Evolutionary conservation across 2,888 invertebrate genomes (phyloP), one percentile per base, ranked within the genome.

Genomic region (Parnassius glacialis): DNA sequence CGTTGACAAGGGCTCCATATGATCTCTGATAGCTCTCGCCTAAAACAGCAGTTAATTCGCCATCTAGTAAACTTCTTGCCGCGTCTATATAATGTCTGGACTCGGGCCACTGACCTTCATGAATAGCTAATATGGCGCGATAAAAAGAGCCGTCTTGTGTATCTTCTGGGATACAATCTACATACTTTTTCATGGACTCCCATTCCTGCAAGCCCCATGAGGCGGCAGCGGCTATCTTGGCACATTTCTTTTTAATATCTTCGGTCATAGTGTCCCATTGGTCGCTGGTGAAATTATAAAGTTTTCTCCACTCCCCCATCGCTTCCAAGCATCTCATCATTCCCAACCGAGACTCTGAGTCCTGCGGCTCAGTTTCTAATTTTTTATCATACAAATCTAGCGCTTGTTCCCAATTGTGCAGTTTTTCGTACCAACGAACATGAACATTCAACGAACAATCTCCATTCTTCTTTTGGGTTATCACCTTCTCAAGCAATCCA

Each of bases 351-450:
- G 97, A 94, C 51, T 97, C 97, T 16, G 95, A 88, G 74, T 97
- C 96, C 34, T 93, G 87, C 0, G 93, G 92, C 70, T 95, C 94
- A 0, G 89, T 87, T 52, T 94, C 93, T 59, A 97, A 85, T 75
- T 96, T 96, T 64, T 95, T 94, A 65, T 95, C 94, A 78, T 99
- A 99, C 9, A 98, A 94, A 64, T 95, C 94, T 61, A 98, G 86
- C 0, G 99, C 99, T 79, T 97, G 97, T 70, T 99, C 98, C 99
- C 99, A 99, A 79, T 99, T 98, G 83, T 99, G 98, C 2, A 99
- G 89, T 81, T 99, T 99, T 83, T 99, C 99, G 81, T 99, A 99
- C 99, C 99, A 99, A 1, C 97, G 94, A 41, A 99, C 98, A 81
- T 87, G 85, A 20, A 86, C 83, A 64, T 85, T 87, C 2, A 89